These are phyloP conservation scores for Gobio occitaniae DNA, from an alignment of 2,797 vertebrate genomes.

Conservation along the genomic window DNA sequence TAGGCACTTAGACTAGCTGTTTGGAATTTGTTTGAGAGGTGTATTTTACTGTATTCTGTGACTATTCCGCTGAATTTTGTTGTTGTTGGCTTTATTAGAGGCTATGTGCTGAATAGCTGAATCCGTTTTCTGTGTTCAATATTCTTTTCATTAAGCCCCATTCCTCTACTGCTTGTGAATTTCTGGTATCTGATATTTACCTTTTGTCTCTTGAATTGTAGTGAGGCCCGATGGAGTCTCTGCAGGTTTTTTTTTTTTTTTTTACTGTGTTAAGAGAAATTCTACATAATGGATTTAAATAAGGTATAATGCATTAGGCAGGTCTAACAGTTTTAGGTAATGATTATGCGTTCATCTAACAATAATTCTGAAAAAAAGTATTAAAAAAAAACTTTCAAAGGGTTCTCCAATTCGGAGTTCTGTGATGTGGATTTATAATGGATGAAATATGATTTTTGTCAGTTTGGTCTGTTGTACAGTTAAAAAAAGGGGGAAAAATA, in stretches of 20 bases:
- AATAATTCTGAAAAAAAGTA: background rate
- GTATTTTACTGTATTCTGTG: background rate
- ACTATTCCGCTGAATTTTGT: background rate
- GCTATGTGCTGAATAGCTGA: background rate
- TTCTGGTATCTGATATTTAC: background rate
- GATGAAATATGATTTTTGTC: background rate
- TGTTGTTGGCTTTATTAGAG: background rate
- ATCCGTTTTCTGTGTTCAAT: background rate
- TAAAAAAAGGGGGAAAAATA: no score
- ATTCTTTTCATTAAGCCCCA: background rate
- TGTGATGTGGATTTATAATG: background rate
- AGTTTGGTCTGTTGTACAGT: no score
- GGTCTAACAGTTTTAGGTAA: background rate
- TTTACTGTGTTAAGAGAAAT: background rate
- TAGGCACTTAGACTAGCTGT: conserved; percentile 2
- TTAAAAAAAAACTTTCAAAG: background rate
- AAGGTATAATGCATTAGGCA: background rate
- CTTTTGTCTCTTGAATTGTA: background rate
- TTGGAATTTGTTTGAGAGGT: background rate
- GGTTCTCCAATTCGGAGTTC: background rate
- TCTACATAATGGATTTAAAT: background rate
- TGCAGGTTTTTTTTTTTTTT: background rate
- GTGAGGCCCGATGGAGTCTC: background rate
- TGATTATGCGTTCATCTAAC: no score
- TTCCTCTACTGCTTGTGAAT: background rate